Conservation (phyloP, 2,797 vertebrate species). For the Oryzias dopingdopingensis region DNA sequence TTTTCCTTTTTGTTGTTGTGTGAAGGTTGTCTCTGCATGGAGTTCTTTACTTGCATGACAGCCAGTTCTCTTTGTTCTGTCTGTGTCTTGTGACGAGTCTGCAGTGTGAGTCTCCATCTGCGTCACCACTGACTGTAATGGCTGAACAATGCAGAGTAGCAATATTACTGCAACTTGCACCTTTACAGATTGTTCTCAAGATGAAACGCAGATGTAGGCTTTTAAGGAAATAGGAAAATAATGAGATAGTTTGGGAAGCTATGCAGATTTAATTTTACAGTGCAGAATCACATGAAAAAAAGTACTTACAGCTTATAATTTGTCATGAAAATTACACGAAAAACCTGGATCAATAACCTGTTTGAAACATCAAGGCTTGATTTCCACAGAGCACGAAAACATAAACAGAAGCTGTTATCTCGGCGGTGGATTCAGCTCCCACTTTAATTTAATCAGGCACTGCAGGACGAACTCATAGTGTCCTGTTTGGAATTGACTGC, state of each 20-base stretch:
- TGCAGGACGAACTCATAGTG: slow-evolving; percentile 51
- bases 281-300: neutral
- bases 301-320: slow-evolving; percentile 13
- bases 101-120: slow-evolving; percentile 69
- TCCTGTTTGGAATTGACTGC: slow-evolving; percentile 48
- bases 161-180: slow-evolving; percentile 54
- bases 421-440: slow-evolving; percentile 49
- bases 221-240: neutral
- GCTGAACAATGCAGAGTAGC: slow-evolving; percentile 63
- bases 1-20: slow-evolving; percentile 10
- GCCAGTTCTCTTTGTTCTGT: slow-evolving; percentile 64
- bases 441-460: slow-evolving; percentile 65
- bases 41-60: slow-evolving; percentile 50
- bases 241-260: neutral
- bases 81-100: slow-evolving; percentile 63
- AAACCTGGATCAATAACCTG: slow-evolving; percentile 18
- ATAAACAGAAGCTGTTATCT: slow-evolving; percentile 17
- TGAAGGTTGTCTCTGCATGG: slow-evolving; percentile 27
- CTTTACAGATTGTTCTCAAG: neutral
- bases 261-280: neutral
- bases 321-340: slow-evolving; percentile 4
- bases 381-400: slow-evolving; percentile 29
- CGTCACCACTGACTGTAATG: slow-evolving; percentile 68
- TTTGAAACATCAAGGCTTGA: slow-evolving; percentile 16
- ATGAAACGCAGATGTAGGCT: neutral